Base-by-base conservation (phyloP, 1,140 invertebrate genomes). In the Antheraea mylitta region DNA sequence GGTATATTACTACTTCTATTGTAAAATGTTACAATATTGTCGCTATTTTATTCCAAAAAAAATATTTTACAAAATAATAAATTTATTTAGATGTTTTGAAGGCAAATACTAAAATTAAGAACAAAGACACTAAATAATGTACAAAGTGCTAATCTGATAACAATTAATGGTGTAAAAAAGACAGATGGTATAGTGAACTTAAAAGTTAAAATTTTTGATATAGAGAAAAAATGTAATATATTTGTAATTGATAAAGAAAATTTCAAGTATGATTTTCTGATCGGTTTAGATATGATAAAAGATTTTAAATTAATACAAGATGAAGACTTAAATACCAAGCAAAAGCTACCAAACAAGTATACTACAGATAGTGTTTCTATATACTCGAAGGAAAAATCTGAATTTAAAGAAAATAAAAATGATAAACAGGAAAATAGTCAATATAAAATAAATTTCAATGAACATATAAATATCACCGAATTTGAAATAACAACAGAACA, bases 381-480 rank as follows among this genome's bases (percentile, higher is more conserved):
- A 18, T n/a, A n/a, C n/a, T n/a, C n/a, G n/a, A n/a, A n/a, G n/a
- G 58, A 58, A 7, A 18, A 62, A 62, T 7, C 8, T 30, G 22
- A 62, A 62, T 5, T 8, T 62, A 30, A 62, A 62, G 16, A 22
- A 62, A 62, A 62, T 7, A 62, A 62, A 7, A 18, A 7, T 62
- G n/a, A n/a, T n/a, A n/a, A n/a, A n/a, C n/a, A n/a, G n/a, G n/a
- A n/a, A n/a, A n/a, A n/a, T n/a, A n/a, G n/a, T n/a, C n/a, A n/a
- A n/a, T n/a, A n/a, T n/a, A n/a, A n/a, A n/a, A 63, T 73, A 68
- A 81, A 81, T 62, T 81, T 83, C 72, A 83, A 84, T 74, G 72
- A 77, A 77, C 66, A 79, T 65, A 69, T 83, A 0, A 67, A 67
- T 9, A 13, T 7, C 5, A 19, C 7, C 7, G 58, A 58, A 18